Conservation (phyloP, 2,797 vertebrate genomes). For the Cossypha heuglini region DNA sequence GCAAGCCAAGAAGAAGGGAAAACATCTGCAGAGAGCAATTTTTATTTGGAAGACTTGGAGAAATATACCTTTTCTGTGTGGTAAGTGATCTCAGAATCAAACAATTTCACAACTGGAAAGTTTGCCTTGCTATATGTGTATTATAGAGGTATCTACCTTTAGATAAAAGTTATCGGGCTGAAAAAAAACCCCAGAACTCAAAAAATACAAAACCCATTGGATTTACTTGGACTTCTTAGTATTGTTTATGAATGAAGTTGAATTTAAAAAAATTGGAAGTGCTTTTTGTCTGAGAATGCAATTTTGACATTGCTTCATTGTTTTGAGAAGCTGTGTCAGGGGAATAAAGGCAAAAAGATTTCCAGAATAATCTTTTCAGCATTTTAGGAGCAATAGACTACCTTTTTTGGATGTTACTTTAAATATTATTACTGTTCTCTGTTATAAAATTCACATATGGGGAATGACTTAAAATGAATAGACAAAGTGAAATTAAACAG, state of each 20-base stretch:
- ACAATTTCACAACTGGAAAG: background rate
- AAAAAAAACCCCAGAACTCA: rapidly evolving
- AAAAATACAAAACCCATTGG: background rate
- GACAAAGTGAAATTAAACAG: background rate
- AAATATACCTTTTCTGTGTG: constrained; percentile 74
- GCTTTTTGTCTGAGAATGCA: background rate
- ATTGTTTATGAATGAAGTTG: background rate
- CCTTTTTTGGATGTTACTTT: background rate
- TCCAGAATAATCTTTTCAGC: background rate
- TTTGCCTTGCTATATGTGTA: background rate
- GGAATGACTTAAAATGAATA: background rate
- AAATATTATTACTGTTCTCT: background rate
- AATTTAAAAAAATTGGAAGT: background rate
- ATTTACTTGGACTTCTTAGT: background rate
- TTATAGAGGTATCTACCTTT: background rate
- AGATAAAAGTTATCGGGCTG: background rate
- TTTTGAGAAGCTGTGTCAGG: background rate
- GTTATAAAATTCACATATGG: background rate
- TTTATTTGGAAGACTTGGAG: constrained; percentile 70
- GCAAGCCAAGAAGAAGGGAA: background rate
- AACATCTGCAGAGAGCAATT: background rate
- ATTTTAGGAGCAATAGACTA: background rate
- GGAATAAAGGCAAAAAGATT: background rate
- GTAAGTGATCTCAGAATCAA: constrained; percentile 46
- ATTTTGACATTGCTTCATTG: background rate